Evolutionary conservation across 35 echinoderm and acorn worm species (phyloP).

Genomic region (Heliocidaris erythrogramma): DNA sequence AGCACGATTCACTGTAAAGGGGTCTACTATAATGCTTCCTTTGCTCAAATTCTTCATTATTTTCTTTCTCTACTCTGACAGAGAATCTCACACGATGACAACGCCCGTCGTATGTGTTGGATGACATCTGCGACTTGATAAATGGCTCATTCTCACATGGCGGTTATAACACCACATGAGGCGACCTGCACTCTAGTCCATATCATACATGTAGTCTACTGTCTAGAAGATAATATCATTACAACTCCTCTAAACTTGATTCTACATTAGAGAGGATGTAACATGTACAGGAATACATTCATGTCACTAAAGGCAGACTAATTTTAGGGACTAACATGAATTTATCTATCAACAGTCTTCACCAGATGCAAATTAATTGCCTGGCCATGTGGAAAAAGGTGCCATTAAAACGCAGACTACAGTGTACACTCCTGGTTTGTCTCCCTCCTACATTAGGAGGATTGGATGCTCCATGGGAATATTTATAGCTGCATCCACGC

Average conservation of each 20-base stretch:
- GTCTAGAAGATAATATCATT: neutral
- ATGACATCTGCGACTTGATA: slow-evolving; percentile 35
- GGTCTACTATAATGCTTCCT: neutral
- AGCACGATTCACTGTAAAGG: neutral
- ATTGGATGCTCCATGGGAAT: slow-evolving; percentile 8
- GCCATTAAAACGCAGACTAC: neutral
- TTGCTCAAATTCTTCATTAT: neutral
- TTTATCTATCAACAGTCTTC: neutral
- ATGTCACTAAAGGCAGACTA: neutral
- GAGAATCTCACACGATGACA: neutral
- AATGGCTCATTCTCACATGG: slow-evolving; percentile 16
- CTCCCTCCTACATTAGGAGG: neutral
- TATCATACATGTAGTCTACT: neutral
- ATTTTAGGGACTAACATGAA: neutral
- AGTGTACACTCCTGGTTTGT: neutral
- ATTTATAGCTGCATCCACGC: slow-evolving; percentile 9
- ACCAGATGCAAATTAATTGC: neutral
- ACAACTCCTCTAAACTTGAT: neutral
- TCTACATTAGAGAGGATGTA: neutral
- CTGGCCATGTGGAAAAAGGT: neutral
- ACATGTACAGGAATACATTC: neutral
- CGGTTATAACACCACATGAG: neutral
- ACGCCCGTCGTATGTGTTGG: neutral
- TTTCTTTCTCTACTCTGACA: neutral
- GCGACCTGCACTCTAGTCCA: neutral